phyloP scores from a whole-genome alignment of 2,888 invertebrate genomes.

The Tipula unca region DNA sequence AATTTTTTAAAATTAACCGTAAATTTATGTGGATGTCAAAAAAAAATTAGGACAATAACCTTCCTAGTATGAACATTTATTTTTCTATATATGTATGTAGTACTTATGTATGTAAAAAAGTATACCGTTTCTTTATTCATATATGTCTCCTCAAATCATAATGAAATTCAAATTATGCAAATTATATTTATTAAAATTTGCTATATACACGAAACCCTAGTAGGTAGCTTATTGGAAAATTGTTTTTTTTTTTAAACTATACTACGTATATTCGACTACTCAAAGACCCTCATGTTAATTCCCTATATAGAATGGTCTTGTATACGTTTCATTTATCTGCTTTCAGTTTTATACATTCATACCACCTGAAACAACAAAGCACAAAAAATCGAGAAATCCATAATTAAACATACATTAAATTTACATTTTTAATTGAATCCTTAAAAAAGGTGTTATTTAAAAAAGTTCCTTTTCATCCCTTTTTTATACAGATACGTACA shows the following conservation, averaged over 20 bases:
- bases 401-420: neutral
- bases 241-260: neutral
- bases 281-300: neutral
- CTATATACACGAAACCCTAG: neutral
- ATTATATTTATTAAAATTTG: neutral
- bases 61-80: too few relatives aligned
- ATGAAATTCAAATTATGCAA: neutral
- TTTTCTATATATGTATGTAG: too few relatives aligned
- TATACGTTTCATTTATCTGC: too few relatives aligned
- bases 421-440: neutral
- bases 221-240: neutral
- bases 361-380: neutral
- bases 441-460: neutral
- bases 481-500: neutral
- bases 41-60: too few relatives aligned
- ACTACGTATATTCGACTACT: neutral
- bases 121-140: too few relatives aligned
- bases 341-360: neutral
- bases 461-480: neutral
- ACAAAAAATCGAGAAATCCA: neutral
- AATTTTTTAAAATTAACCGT: too few relatives aligned
- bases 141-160: neutral
- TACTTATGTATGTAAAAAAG: too few relatives aligned
- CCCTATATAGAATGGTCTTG: neutral
- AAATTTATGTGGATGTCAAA: too few relatives aligned